A percentile compares a stretch with the other conserved stretches of the same genome.
phyloP scores from a whole-genome alignment of 1,140 invertebrate genomes.

The Eupristina koningsbergeri region DNA sequence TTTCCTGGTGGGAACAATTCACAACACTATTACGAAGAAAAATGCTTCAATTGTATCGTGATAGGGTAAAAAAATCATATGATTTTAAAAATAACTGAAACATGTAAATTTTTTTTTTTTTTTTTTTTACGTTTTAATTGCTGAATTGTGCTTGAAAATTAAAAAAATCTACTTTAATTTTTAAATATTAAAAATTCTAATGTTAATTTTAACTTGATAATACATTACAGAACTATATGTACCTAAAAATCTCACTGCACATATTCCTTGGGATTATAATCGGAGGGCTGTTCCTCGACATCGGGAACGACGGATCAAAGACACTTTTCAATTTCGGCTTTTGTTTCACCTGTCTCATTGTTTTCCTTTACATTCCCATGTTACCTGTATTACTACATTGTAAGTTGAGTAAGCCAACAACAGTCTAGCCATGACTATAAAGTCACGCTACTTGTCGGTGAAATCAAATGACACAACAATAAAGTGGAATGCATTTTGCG shows the following conservation, averaged over 20 bases:
- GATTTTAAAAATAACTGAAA: neutral
- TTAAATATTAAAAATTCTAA: too few species aligned
- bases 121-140: too few species aligned
- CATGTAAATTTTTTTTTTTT: neutral
- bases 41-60: constrained; percentile 81
- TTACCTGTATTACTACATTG: constrained; percentile 84
- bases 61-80: constrained; percentile 75
- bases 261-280: constrained; percentile 81
- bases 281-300: constrained; percentile 79
- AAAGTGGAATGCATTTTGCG: constrained; percentile 43
- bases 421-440: neutral
- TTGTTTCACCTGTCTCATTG: constrained; percentile 83
- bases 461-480: neutral
- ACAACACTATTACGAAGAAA: constrained; percentile 78
- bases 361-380: constrained; percentile 86
- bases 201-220: too few species aligned
- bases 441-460: neutral
- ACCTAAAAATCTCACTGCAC: constrained; percentile 79
- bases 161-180: too few species aligned
- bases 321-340: constrained; percentile 88
- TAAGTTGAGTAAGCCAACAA: constrained; percentile 70
- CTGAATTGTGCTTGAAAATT: too few species aligned
- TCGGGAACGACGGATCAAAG: constrained; percentile 85
- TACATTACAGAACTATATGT: constrained; percentile 79
- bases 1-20: constrained; percentile 79